Evolutionary conservation across 2,888 invertebrate genomes (phyloP), one percentile per base, ranked within the genome.

Genomic region (Erannis defoliaria): DNA sequence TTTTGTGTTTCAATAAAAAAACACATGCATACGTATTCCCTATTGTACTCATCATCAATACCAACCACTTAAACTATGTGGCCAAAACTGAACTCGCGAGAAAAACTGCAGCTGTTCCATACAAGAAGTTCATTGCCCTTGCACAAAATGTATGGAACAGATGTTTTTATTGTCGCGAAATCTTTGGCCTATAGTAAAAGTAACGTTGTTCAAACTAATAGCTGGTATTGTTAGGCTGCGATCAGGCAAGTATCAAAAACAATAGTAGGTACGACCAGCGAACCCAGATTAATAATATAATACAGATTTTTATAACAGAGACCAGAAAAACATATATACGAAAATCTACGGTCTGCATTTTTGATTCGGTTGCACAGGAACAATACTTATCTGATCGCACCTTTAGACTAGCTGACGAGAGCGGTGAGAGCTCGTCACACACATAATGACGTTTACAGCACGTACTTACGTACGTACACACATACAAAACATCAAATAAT

Each of bases 391-490:
- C 19, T 31, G 31, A 46, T 19, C 31, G 12, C 31, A 19, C 31
- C 46, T 33, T n/a, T 14, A 50, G 49, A 60, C 60, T 49, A 60
- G 55, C 43, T 21, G 46, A 31, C 37, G 42, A 59, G 9, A 26
- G 26, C 23, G 2, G 23, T 8, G n/a, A n/a, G n/a, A 29, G 10
- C 12, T 40, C 37, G 16, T 21, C 53, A 53, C 10, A 38, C 38
- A 19, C 37, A 43, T 35, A 19, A 50, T 14, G 10, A 14, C 35
- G 4, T 35, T 14, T 26, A 49, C 31, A 9, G 19, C 26, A n/a
- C 37, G 35, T 37, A 43, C 10, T 6, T 26, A 26, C 8, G 26
- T 26, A 14, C 26, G 10, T 35, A 57, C 23, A 23, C 12, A 14
- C 29, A 31, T 31, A 40, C 38, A 6, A 18, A 33, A 16, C 18